Conservation (phyloP, 2,797 vertebrate genomes). For the Hypotaenidia okinawae region DNA sequence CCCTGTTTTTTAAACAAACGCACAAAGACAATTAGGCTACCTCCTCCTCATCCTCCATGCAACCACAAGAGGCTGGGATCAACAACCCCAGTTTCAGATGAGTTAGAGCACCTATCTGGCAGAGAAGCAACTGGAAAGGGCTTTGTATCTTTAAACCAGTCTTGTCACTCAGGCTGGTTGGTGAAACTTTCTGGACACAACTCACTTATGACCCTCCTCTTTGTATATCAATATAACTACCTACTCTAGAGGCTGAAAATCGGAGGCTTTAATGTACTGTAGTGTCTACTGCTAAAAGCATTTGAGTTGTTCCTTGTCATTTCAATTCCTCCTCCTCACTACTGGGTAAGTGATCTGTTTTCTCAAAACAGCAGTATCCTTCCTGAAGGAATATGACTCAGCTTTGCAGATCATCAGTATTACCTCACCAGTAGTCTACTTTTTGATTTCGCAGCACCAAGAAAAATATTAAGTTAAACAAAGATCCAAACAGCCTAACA, state of each 20-base stretch:
- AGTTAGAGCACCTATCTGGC: background rate
- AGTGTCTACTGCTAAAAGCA: constrained; percentile 57
- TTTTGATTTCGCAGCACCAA: constrained; percentile 7
- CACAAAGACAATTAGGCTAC: background rate
- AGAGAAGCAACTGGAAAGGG: background rate
- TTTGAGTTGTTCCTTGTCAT: constrained; percentile 51
- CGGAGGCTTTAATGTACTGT: constrained; percentile 23
- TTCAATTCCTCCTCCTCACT: constrained; percentile 61
- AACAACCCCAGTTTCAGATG: background rate
- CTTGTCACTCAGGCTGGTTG: background rate
- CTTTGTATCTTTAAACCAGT: background rate
- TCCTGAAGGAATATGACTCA: constrained; percentile 72
- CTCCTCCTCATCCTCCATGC: background rate
- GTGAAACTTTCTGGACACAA: background rate
- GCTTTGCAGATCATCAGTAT: constrained; percentile 64
- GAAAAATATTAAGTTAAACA: constrained; percentile 33
- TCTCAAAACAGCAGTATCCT: constrained; percentile 53
- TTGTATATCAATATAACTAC: constrained; percentile 5
- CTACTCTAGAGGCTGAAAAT: constrained; percentile 38
- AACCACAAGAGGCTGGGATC: background rate
- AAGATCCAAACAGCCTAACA: background rate
- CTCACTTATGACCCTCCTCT: constrained; percentile 3
- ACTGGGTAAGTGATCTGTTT: constrained; percentile 38
- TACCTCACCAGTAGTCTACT: constrained; percentile 48
- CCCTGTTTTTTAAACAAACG: background rate